A percentile compares a stretch with the other conserved stretches of the same genome.
Evolutionary conservation across 2,113 vertebrate genomes (phyloP).

Genomic region (Leucoraja erinaceus): DNA sequence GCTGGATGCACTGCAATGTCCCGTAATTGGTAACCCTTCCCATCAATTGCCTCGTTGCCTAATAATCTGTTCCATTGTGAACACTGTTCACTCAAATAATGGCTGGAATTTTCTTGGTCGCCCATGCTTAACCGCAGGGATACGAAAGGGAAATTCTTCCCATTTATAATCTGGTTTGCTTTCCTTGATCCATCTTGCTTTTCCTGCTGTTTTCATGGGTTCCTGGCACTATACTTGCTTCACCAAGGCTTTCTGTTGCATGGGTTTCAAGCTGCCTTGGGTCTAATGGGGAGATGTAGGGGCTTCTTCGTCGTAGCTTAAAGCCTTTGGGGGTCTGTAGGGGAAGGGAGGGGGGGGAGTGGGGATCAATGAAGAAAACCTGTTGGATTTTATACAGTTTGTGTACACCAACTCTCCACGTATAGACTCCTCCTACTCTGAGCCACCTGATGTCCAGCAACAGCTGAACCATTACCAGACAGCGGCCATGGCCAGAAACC

Average conservation of each 20-base stretch:
- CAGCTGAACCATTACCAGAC: conserved; percentile 90
- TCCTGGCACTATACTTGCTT: conserved; percentile 25
- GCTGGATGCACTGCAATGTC: background rate
- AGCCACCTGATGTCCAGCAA: conserved; percentile 85
- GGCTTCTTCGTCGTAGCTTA: background rate
- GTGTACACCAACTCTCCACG: background rate
- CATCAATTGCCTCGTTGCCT: background rate
- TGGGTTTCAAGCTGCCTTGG: background rate
- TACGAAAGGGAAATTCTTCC: background rate
- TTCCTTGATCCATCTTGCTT: conserved; percentile 4
- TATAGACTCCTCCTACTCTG: conserved; percentile 76
- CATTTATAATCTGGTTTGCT: background rate
- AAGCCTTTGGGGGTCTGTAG: background rate
- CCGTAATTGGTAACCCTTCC: background rate
- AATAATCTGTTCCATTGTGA: background rate
- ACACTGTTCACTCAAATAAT: background rate
- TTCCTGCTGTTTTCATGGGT: conserved; percentile 5
- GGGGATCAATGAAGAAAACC: background rate
- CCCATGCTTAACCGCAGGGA: background rate
- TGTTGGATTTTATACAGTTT: background rate
- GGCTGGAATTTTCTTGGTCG: background rate
- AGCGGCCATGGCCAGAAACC: conserved; percentile 73
- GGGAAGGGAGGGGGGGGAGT: too few species aligned
- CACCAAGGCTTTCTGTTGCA: conserved; percentile 8
- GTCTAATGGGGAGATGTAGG: background rate